Evolutionary conservation across 2,888 invertebrate genomes (phyloP), one percentile per base, ranked within the genome.

Genomic region (Diogma glabrata): DNA sequence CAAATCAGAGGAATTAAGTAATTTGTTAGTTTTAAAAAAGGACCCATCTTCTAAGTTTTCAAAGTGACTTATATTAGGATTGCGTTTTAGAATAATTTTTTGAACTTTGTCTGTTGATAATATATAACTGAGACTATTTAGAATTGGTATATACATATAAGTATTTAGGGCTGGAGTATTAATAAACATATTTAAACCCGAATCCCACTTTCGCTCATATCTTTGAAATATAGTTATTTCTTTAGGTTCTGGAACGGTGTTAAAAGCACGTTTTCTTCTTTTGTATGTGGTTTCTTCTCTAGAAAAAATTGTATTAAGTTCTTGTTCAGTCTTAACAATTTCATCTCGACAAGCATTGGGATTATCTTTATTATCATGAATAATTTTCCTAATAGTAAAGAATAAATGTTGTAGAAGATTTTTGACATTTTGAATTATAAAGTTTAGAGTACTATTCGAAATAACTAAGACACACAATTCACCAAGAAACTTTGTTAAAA

Each of bases 251-350:
- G 45, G 45, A 3, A 46, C 45, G 3, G 7, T 46, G 4, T 23
- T 46, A 46, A 46, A 46, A 6, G 45, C 45, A 7, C 10, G n/a
- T 46, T 46, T 46, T 46, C 45, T 24, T 46, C 45, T 24, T 46
- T 46, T 46, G 23, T 23, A 46, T 4, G 24, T 46, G 16, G 24
- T 24, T 8, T 16, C 24, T 46, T 23, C 23, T n/a, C 14, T 24
- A n/a, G n/a, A n/a, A n/a, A n/a, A n/a, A n/a, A n/a, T n/a, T n/a
- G n/a, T 17, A 16, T 26, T 9, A 14, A 46, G 12, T 14, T 46
- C 5, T 46, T 46, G n/a, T 3, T 24, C 23, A 24, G n/a, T 46
- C 16, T 23, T 46, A 23, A n/a, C n/a, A n/a, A 38, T 38, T 14
- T 38, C 5, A 38, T 38, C 10, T 8, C 3, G 4, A 16, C 38